Conservation (phyloP, 1,140 invertebrate species). For the Vanessa tameamea region DNA sequence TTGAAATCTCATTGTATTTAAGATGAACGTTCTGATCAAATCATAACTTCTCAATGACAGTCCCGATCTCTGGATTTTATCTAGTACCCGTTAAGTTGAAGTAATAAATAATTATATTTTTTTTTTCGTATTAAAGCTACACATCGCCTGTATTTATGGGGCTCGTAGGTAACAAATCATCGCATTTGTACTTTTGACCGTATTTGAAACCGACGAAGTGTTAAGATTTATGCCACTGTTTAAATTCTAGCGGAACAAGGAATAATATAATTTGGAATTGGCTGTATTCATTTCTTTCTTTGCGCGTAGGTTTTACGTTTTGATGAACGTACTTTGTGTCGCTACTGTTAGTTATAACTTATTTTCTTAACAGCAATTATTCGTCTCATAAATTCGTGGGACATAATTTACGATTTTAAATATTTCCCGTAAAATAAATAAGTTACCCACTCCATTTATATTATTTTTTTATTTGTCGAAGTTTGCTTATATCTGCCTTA, state of each 20-base stretch:
- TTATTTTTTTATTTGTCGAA: too few species aligned
- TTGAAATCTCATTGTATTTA: too few species aligned
- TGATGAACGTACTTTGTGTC: neutral
- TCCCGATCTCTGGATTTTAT: conserved; percentile 19
- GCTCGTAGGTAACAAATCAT: conserved; percentile 66
- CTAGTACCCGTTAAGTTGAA: conserved; percentile 45
- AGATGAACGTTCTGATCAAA: conserved; percentile 3
- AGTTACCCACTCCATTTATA: too few species aligned
- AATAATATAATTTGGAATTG: neutral
- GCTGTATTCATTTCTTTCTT: neutral
- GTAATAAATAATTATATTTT: conserved; percentile 64
- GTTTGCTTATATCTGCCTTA: too few species aligned
- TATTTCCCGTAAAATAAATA: too few species aligned
- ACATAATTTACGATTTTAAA: too few species aligned
- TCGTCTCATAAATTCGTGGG: too few species aligned
- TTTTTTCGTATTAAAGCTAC: conserved; percentile 48
- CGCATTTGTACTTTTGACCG: conserved; percentile 51
- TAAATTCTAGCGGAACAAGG: neutral
- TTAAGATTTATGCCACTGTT: conserved; percentile 51
- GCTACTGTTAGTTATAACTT: too few species aligned
- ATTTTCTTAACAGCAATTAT: too few species aligned
- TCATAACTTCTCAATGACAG: conserved; percentile 22
- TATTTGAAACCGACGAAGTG: conserved; percentile 60
- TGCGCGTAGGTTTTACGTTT: neutral
- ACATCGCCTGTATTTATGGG: conserved; percentile 58